Evolutionary conservation across 2,888 invertebrate genomes (phyloP).

Genomic region (Stenurella melanura): DNA sequence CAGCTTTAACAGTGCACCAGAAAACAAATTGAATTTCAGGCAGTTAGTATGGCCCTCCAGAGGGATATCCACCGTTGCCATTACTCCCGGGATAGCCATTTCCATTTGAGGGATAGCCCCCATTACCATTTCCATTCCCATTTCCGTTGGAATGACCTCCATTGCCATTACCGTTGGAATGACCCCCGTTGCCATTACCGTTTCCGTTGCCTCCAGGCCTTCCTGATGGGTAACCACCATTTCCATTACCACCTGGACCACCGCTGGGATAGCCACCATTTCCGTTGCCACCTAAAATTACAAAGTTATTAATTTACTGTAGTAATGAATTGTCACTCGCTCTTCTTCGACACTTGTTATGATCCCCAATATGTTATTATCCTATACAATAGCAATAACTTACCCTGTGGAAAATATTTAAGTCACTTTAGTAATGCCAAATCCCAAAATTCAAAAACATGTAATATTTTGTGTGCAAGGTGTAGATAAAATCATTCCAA

Average conservation of each 20-base stretch:
- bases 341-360: too few relatives aligned
- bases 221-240: slow-evolving; percentile 54
- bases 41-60: slow-evolving; percentile 62
- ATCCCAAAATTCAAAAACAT: too few relatives aligned
- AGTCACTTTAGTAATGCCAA: too few relatives aligned
- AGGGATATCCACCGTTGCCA: slow-evolving; percentile 55
- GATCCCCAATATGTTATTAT: too few relatives aligned
- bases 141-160: slow-evolving; percentile 50
- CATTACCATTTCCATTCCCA: slow-evolving; percentile 52
- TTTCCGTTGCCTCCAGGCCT: slow-evolving; percentile 42
- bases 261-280: slow-evolving; percentile 57
- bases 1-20: slow-evolving; percentile 43
- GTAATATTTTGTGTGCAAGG: too few relatives aligned
- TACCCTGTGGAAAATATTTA: too few relatives aligned
- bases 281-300: slow-evolving; percentile 47
- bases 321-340: neutral
- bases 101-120: slow-evolving; percentile 53
- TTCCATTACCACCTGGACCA: slow-evolving; percentile 48
- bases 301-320: neutral
- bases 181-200: slow-evolving; percentile 50
- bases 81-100: slow-evolving; percentile 46
- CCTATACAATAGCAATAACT: too few relatives aligned
- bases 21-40: slow-evolving; percentile 48
- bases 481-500: too few relatives aligned
- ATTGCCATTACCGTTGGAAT: slow-evolving; percentile 50